A percentile compares a stretch with the other conserved stretches of the same genome.
These are phyloP conservation scores for Melanotaenia boesemani DNA, from an alignment of 2,797 vertebrate genomes.

Conservation along the genomic window DNA sequence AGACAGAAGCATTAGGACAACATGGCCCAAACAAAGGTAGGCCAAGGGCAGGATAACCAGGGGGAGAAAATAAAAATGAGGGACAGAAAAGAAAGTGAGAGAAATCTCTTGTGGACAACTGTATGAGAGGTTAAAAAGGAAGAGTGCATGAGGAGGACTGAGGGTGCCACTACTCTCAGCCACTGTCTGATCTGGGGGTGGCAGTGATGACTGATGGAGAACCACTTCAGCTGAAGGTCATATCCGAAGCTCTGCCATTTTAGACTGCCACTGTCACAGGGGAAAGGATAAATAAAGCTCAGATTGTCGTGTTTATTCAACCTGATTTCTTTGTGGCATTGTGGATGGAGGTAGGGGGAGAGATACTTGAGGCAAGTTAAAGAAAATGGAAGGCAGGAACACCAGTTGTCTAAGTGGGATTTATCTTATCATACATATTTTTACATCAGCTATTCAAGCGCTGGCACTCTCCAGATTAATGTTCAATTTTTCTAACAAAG, in stretches of 20 bases:
- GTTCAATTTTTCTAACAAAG: conserved; percentile 55
- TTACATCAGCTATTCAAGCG: conserved; percentile 27
- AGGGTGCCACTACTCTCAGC: conserved; percentile 50
- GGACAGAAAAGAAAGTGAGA: conserved; percentile 32
- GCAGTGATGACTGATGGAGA: conserved; percentile 76
- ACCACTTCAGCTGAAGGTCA: conserved; percentile 78
- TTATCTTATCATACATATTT: conserved; percentile 44
- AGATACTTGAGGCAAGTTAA: conserved; percentile 36
- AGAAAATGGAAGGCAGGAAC: conserved; percentile 33
- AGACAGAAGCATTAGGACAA: conserved; percentile 18
- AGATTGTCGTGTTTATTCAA: conserved; percentile 65
- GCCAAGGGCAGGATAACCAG: conserved; percentile 35
- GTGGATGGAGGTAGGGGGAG: conserved; percentile 30
- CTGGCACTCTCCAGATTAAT: conserved; percentile 44
- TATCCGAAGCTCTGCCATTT: conserved; percentile 72
- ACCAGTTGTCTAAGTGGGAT: conserved; percentile 49
- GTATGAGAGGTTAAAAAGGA: conserved; percentile 41
- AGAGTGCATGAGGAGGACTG: conserved; percentile 34
- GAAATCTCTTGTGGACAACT: conserved; percentile 43
- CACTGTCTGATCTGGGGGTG: conserved; percentile 71
- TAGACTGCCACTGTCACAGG: conserved; percentile 64
- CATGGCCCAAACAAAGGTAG: conserved; percentile 31
- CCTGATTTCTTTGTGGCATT: conserved; percentile 43
- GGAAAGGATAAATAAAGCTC: conserved; percentile 72
- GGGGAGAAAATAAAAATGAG: conserved; percentile 26